Evolutionary conservation across 2,888 invertebrate species (phyloP).

Genomic region (Drosophila koepferae): DNA sequence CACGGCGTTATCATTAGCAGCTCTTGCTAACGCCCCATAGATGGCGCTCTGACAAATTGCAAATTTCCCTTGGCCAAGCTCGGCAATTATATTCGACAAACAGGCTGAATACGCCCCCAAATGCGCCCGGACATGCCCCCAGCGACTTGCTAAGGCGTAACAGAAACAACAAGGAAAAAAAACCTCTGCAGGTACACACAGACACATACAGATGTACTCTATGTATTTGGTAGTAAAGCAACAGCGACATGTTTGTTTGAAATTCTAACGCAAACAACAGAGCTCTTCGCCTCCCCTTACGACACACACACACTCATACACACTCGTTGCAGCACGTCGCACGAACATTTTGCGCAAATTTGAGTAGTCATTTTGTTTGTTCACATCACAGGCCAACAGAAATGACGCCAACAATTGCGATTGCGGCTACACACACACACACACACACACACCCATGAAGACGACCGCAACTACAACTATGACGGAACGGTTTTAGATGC

Average conservation of each 20-base stretch:
- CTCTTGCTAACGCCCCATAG: conserved; percentile 48
- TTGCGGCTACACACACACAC: conserved; percentile 11
- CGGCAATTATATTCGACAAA: conserved; percentile 61
- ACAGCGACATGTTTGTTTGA: conserved; percentile 71
- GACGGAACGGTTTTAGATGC: conserved; percentile 51
- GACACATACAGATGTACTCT: not conserved
- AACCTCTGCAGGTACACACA: conserved; percentile 16
- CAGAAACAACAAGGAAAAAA: conserved; percentile 28
- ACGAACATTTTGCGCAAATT: conserved; percentile 78
- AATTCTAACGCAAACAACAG: conserved; percentile 72
- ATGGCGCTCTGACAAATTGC: conserved; percentile 60
- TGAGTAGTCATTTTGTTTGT: conserved; percentile 84
- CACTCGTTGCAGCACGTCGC: conserved; percentile 57
- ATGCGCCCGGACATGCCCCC: conserved; percentile 66
- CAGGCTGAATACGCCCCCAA: conserved; percentile 64
- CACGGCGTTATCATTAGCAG: conserved; percentile 16
- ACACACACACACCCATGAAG: not conserved
- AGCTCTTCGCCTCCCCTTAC: conserved; percentile 1
- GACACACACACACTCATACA: not conserved
- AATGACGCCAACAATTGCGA: conserved; percentile 56
- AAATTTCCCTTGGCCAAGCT: conserved; percentile 60
- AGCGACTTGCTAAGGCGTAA: conserved; percentile 49
- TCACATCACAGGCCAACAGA: conserved; percentile 83
- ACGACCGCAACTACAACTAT: conserved; percentile 44
- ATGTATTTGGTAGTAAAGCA: conserved; percentile 31